phyloP scores from a whole-genome alignment of 2,888 invertebrate species.

The Trimorus sp. region DNA sequence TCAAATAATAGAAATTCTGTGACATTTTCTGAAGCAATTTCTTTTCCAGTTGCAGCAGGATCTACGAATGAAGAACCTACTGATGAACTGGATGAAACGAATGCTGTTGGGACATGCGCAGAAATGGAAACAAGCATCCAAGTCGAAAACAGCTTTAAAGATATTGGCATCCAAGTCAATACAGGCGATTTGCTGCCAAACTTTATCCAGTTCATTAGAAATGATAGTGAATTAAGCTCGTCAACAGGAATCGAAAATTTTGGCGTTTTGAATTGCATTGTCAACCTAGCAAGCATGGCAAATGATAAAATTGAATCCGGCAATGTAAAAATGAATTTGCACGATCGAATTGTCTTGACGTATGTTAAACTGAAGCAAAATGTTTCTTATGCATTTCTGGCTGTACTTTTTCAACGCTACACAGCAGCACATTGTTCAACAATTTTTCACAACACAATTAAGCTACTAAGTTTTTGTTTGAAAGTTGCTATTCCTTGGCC shows the following conservation, averaged over 20 bases:
- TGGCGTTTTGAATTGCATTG: slow-evolving; percentile 5
- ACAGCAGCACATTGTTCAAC: slow-evolving; percentile 10
- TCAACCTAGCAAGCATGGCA: background rate
- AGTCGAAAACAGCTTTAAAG: background rate
- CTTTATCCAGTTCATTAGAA: background rate
- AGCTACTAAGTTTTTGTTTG: background rate
- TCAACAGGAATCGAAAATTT: slow-evolving; percentile 14
- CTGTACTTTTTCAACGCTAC: background rate
- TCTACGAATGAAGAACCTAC: too few relatives aligned
- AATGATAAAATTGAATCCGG: background rate
- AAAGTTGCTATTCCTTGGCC: slow-evolving; percentile 53
- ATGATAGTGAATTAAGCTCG: slow-evolving; percentile 8
- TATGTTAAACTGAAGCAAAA: slow-evolving; percentile 12
- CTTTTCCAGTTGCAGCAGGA: too few relatives aligned
- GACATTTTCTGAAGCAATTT: too few relatives aligned
- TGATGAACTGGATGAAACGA: too few relatives aligned
- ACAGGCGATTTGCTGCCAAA: background rate
- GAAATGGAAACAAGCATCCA: too few relatives aligned
- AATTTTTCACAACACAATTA: slow-evolving; percentile 17
- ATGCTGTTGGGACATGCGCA: too few relatives aligned
- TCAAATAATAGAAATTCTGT: too few relatives aligned
- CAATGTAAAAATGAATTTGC: background rate
- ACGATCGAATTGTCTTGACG: background rate
- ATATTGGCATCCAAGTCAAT: slow-evolving; percentile 9
- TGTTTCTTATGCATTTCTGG: slow-evolving; percentile 16